Percentiles rank a stretch among this genome's conserved stretches.
These are phyloP conservation scores for Quadriops clusia DNA, from an alignment of 2,888 invertebrate species.

Conservation along the genomic window DNA sequence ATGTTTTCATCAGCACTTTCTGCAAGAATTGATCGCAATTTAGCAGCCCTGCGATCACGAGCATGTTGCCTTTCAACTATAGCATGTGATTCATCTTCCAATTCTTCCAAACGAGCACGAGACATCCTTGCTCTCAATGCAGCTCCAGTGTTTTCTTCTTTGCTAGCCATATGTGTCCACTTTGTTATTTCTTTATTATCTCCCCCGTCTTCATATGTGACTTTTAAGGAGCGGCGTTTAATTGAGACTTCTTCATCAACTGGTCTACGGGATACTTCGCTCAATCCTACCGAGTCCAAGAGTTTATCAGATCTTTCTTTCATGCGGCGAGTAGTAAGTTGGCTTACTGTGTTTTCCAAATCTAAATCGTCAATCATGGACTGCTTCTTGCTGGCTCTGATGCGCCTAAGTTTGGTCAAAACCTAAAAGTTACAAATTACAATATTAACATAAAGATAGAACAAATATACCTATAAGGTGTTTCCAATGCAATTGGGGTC, in stretches of 20 bases:
- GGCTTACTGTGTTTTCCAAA: constrained; percentile 47
- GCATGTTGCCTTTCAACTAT: constrained; percentile 55
- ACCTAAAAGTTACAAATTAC: constrained; percentile 43
- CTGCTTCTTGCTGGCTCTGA: constrained; percentile 48
- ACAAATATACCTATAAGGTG: constrained; percentile 1
- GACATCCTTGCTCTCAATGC: constrained; percentile 15
- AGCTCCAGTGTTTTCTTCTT: constrained; percentile 35
- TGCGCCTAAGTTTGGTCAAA: constrained; percentile 45
- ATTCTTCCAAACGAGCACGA: constrained; percentile 54
- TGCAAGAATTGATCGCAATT: constrained; percentile 55
- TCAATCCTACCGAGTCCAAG: constrained; percentile 50
- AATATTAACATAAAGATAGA: neutral
- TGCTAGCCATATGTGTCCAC: constrained; percentile 47
- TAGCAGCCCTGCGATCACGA: constrained; percentile 59
- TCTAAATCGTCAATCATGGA: constrained; percentile 52
- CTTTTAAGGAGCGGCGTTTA: constrained; percentile 35
- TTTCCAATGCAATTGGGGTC: neutral
- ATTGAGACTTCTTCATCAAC: constrained; percentile 29
- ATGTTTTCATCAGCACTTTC: constrained; percentile 39
- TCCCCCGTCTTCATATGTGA: constrained; percentile 19
- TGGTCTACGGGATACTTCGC: constrained; percentile 37
- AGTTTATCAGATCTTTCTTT: constrained; percentile 50
- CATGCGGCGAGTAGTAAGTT: constrained; percentile 45
- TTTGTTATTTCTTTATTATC: constrained; percentile 39
- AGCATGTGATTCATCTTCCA: constrained; percentile 66